Conservation (phyloP, 2,797 vertebrate genomes). For the Anguilla anguilla region DNA sequence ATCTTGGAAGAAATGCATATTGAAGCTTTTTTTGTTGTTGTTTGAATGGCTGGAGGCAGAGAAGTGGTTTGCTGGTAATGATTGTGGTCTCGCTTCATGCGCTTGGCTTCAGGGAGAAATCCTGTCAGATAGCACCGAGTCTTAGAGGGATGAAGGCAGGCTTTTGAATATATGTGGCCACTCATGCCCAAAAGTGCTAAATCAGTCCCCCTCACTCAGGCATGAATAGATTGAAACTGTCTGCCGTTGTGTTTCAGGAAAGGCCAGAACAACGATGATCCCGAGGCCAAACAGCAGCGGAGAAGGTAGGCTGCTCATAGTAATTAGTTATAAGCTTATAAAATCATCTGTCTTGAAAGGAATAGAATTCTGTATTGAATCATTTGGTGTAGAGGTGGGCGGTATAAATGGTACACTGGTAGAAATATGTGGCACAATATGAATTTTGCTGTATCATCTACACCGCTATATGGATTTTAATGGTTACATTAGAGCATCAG, state of each 20-base stretch:
- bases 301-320: slow-evolving; percentile 71
- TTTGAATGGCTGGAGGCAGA: neutral
- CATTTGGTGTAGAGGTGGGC: neutral
- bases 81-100: neutral
- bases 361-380: neutral
- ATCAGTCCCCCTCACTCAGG: slow-evolving; percentile 4
- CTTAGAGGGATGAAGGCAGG: slow-evolving; percentile 36
- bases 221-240: slow-evolving; percentile 21
- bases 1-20: neutral
- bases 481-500: too few species aligned
- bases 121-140: neutral
- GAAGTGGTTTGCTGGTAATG: neutral
- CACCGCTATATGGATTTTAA: too few species aligned
- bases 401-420: neutral
- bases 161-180: slow-evolving; percentile 43
- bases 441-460: too few species aligned
- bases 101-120: neutral
- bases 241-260: slow-evolving; percentile 64
- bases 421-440: neutral
- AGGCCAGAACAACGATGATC: slow-evolving; percentile 77
- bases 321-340: neutral
- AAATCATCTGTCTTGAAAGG: neutral
- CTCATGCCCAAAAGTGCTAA: slow-evolving; percentile 21
- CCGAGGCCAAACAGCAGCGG: slow-evolving; percentile 75
- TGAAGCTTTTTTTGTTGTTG: neutral